Evolutionary conservation across 2,113 vertebrate genomes (phyloP), one percentile per base, ranked within the genome.

Genomic region (Garra rufa): DNA sequence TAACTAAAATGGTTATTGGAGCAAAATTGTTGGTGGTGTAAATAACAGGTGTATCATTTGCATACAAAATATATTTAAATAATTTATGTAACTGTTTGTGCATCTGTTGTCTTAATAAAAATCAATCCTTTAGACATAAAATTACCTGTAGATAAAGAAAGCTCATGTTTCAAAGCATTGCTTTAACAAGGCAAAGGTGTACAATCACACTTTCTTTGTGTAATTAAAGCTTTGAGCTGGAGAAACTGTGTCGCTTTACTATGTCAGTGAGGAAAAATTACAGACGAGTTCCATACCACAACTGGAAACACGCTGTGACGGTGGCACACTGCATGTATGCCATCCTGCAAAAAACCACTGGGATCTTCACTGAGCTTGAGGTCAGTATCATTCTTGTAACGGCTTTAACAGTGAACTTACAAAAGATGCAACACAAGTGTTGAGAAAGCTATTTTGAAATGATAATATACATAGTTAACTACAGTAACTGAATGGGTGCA

Each of bases 191-290:
- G 44, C 44, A 26, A 48, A 28, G 14, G 24, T 74, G 10, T 43
- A 24, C 13, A 50, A 8, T 24, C 26, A 75, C 43, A 41, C 17
- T 41, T 69, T 69, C 17, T 41, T 69, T 71, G 38, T 71, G 41
- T 44, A 3, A 44, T 44, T 24, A 44, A 14, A 99, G 98, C 92
- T 99, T 99, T 90, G 98, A 99, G 85, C 94, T 97, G 87, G 98
- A 99, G 88, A 99, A 99, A 89, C 82, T 99, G 26, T 99, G 98
- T 85, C 96, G 97, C 28, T 99, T 99, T 83, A 99, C 97, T 28
- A 99, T 99, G 98, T 99, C 98, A 0, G 98, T 99, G 74, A 96
- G 97, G 91, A 99, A 98, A 90, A 99, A 99, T 90, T 99, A 99
- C 89, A 94, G 98, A 5, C 95, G 98, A 15, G 98, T 99, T 80